Conservation (phyloP, 2,797 vertebrate genomes). For the Anguilla megastoma region DNA sequence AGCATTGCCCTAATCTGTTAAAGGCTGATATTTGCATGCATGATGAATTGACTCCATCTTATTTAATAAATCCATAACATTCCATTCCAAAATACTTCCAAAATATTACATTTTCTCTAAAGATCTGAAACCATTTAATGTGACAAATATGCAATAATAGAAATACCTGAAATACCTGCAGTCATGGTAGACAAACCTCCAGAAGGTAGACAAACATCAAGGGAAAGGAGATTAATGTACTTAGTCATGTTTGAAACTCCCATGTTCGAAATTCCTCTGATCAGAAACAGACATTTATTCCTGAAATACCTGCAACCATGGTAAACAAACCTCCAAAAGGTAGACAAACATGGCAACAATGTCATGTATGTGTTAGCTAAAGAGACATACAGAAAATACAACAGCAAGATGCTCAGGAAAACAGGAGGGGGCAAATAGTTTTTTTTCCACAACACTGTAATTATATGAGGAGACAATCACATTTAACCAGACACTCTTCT, state of each 20-base stretch:
- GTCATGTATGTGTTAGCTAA: neutral
- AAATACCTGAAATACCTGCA: neutral
- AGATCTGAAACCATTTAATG: too few species aligned
- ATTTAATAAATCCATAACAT: neutral
- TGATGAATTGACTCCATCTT: slow-evolving; percentile 14
- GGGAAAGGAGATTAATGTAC: neutral
- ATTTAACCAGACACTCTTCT: slow-evolving; percentile 15
- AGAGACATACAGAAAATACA: neutral
- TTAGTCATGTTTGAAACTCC: slow-evolving; percentile 12
- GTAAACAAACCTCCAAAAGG: neutral
- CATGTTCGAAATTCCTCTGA: neutral
- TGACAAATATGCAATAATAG: too few species aligned
- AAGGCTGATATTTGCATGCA: neutral
- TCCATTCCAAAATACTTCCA: neutral
- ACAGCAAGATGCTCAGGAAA: neutral
- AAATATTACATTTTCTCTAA: too few species aligned
- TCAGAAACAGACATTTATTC: neutral
- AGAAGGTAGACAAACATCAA: neutral
- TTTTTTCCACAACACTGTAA: neutral
- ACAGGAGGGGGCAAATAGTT: too few species aligned
- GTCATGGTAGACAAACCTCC: neutral
- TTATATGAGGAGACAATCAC: neutral
- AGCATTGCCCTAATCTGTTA: neutral
- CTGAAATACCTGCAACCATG: neutral
- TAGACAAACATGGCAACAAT: neutral